Evolutionary conservation across 2,888 invertebrate genomes (phyloP).

Genomic region (Lypha dubia): DNA sequence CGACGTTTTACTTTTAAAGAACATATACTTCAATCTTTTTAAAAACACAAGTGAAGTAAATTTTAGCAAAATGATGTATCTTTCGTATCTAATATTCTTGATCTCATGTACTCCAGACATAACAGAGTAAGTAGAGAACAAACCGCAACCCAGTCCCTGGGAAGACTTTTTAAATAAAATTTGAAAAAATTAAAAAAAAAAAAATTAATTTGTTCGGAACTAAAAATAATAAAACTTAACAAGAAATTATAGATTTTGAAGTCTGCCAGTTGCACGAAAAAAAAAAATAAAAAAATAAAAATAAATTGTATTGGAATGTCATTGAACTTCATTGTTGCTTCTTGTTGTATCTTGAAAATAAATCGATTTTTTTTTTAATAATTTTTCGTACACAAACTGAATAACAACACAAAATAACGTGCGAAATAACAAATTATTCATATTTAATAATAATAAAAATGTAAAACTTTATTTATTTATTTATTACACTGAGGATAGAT

Average conservation of each 20-base stretch:
- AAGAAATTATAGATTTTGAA: slow-evolving; percentile 9
- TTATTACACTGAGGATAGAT: slow-evolving; percentile 27
- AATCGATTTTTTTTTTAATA: slow-evolving; percentile 14
- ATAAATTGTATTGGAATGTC: not conserved
- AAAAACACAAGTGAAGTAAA: too few species aligned
- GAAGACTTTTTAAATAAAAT: too few species aligned
- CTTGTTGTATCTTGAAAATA: slow-evolving; percentile 16
- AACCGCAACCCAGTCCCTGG: too few species aligned
- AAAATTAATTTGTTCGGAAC: too few species aligned
- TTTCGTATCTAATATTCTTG: too few species aligned
- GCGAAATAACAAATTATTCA: slow-evolving; percentile 46
- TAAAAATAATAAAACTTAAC: not conserved
- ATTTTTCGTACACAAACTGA: slow-evolving; percentile 38
- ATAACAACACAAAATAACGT: slow-evolving; percentile 32
- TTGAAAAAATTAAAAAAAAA: too few species aligned
- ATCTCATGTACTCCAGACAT: too few species aligned
- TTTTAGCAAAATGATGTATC: too few species aligned
- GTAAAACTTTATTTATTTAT: slow-evolving; percentile 18
- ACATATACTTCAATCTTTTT: too few species aligned
- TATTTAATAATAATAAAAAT: slow-evolving; percentile 21
- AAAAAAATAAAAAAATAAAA: too few species aligned
- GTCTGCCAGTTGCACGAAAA: not conserved
- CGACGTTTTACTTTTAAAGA: too few species aligned
- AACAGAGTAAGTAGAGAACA: too few species aligned
- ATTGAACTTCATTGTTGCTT: slow-evolving; percentile 31